Evolutionary conservation across 2,797 vertebrate species (phyloP).

Genomic region (Micropoecilia bifurca): DNA sequence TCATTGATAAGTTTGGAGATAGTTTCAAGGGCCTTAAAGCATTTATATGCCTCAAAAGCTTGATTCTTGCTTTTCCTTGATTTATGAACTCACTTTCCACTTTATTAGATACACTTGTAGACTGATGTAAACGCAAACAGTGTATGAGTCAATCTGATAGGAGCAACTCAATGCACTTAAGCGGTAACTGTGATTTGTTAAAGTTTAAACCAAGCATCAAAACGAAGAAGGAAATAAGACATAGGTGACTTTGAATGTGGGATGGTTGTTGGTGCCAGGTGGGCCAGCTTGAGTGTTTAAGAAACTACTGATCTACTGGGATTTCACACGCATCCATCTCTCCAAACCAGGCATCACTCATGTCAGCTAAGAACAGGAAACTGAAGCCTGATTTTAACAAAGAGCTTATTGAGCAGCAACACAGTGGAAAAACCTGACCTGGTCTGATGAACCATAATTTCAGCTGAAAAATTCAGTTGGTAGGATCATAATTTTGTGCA

Average conservation of each 20-base stretch:
- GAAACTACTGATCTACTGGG: not conserved
- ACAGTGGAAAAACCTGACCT: not conserved
- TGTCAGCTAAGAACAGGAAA: not conserved
- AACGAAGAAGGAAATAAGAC: not conserved
- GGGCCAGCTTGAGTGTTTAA: not conserved
- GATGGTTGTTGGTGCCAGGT: not conserved
- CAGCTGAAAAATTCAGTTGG: not conserved
- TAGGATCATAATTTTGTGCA: not conserved
- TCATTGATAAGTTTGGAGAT: constrained; percentile 16
- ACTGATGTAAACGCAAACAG: not conserved
- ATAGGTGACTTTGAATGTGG: not conserved
- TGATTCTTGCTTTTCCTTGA: not conserved
- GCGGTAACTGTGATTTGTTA: not conserved
- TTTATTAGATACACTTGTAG: not conserved
- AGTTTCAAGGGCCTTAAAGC: constrained; percentile 21
- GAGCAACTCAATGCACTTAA: not conserved
- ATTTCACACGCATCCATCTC: not conserved
- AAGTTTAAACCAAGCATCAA: not conserved
- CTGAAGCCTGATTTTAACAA: not conserved
- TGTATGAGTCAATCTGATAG: not conserved
- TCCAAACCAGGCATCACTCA: not conserved
- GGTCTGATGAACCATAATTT: not conserved
- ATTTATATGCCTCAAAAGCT: not conserved
- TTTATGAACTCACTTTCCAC: not conserved
- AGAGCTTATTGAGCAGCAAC: not conserved